Percentiles rank a stretch among this genome's conserved stretches.
These are phyloP conservation scores for Heterodera filipjevi DNA, from an alignment of 2,888 invertebrate genomes.

Conservation along the genomic window DNA sequence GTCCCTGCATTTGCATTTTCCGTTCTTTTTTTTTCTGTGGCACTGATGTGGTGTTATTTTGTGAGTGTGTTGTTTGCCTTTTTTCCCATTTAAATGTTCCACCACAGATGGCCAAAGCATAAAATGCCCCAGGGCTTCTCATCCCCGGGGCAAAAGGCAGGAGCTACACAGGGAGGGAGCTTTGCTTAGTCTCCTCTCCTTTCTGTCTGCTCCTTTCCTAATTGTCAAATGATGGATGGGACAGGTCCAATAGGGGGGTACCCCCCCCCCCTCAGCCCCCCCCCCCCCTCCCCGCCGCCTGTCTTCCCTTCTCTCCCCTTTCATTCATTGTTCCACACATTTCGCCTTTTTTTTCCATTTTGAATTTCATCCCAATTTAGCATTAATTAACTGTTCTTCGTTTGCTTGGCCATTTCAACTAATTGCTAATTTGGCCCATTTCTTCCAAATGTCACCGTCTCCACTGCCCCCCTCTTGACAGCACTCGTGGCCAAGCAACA, in stretches of 20 bases:
- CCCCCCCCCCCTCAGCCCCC: neutral
- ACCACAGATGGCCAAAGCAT: conserved; percentile 7
- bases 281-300: too few species aligned
- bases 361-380: neutral
- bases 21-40: conserved; percentile 2
- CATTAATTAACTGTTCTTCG: neutral
- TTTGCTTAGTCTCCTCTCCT: neutral
- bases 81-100: neutral
- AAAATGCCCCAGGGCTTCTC: conserved; percentile 1
- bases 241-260: neutral
- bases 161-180: neutral
- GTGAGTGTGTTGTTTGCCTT: conserved; percentile 7
- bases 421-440: neutral
- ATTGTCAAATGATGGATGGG: conserved; percentile 11
- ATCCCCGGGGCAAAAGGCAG: neutral
- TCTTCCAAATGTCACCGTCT: neutral
- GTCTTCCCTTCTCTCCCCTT: neutral
- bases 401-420: neutral
- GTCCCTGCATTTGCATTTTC: neutral
- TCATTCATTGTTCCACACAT: neutral
- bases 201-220: neutral
- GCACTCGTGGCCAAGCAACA: too few species aligned
- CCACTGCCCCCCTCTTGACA: neutral
- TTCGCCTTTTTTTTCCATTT: neutral
- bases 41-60: conserved; percentile 5